phyloP scores from a whole-genome alignment of 2,888 invertebrate species.

The Tenthredo scrophulariae region DNA sequence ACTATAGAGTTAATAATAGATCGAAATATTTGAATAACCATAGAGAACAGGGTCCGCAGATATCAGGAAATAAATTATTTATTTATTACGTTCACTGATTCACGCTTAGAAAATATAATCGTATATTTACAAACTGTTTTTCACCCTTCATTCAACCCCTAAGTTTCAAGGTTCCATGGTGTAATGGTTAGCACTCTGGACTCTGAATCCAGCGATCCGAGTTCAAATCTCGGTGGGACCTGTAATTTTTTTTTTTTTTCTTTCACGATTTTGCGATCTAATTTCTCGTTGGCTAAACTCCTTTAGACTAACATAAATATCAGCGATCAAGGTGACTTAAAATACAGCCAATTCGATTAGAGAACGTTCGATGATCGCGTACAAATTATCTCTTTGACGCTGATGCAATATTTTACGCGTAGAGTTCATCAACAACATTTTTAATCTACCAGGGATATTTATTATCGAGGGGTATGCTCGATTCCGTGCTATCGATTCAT shows the following conservation, averaged over 20 bases:
- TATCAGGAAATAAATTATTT: conserved; percentile 30
- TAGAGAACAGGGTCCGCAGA: neutral
- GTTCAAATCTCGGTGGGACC: conserved; percentile 55
- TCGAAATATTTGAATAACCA: neutral
- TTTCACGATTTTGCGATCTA: neutral
- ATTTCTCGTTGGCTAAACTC: neutral
- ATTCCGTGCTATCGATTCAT: conserved; percentile 7
- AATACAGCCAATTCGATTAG: neutral
- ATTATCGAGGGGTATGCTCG: neutral
- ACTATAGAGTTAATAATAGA: neutral
- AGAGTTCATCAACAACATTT: neutral
- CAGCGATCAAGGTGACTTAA: neutral
- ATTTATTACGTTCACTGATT: neutral
- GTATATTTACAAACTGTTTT: conserved; percentile 3
- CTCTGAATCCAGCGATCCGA: conserved; percentile 56
- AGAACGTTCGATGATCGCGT: neutral
- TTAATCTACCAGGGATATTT: neutral
- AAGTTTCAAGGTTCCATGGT: conserved; percentile 53
- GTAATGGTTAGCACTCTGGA: conserved; percentile 57
- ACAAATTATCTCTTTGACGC: neutral
- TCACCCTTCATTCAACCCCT: neutral
- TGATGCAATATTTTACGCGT: neutral
- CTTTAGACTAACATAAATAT: neutral
- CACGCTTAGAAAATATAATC: conserved; percentile 29
- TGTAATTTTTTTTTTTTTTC: conserved; percentile 8